phyloP scores from a whole-genome alignment of 2,113 vertebrate genomes.

The Hyaena hyaena region DNA sequence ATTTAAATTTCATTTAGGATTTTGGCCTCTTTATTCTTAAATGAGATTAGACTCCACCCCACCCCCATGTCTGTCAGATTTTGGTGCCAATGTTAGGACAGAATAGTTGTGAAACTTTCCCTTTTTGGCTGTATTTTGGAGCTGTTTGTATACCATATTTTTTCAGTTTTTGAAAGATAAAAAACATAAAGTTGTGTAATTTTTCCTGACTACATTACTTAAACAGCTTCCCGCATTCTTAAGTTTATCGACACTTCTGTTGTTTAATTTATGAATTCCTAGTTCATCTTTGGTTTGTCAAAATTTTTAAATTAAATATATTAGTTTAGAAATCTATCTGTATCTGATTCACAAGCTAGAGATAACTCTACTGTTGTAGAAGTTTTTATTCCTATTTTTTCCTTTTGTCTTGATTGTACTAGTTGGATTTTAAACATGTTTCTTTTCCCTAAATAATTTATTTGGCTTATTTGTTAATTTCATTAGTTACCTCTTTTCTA shows the following conservation, averaged over 20 bases:
- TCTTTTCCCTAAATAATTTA: neutral
- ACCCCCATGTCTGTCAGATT: neutral
- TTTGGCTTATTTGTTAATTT: neutral
- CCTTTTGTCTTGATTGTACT: neutral
- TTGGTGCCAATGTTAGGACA: neutral
- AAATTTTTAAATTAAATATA: neutral
- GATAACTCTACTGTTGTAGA: neutral
- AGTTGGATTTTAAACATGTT: neutral
- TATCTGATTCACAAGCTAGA: neutral
- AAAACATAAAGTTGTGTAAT: neutral
- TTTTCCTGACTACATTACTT: neutral
- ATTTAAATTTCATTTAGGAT: neutral
- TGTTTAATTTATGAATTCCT: neutral
- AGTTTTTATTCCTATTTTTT: neutral
- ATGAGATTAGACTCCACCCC: neutral
- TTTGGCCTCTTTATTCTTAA: neutral
- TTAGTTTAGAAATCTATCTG: neutral
- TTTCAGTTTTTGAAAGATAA: neutral
- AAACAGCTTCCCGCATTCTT: neutral
- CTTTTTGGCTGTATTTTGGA: neutral
- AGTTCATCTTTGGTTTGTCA: neutral
- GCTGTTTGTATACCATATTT: neutral
- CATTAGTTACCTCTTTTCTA: neutral
- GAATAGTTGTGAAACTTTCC: neutral
- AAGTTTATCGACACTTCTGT: neutral